Base-by-base conservation (phyloP, 1,140 invertebrate species). In the Caenorhabditis tropicalis region DNA sequence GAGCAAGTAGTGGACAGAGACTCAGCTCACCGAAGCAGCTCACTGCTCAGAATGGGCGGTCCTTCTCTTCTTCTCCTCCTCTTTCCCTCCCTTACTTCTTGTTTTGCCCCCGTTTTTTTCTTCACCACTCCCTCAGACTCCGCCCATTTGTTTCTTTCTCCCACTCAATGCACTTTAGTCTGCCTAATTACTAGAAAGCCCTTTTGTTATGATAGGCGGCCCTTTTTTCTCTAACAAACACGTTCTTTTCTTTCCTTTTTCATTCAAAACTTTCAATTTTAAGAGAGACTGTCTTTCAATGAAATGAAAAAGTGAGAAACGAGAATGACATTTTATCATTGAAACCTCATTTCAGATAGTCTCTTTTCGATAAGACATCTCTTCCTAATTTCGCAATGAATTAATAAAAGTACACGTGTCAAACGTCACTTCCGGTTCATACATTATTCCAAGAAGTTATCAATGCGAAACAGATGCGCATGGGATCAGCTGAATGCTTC, bases 31-130 rank as follows among this genome's bases (percentile, higher is more conserved):
- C 65, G 36, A 21, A 24, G n/a, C 33, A 74, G 65, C 65, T 74
- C 65, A 74, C 65, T 65, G 58, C 58, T 74, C 65, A 74, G n/a
- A 74, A 74, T 43, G 65, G 65, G 65, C 65, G 65, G 65, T 46
- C 65, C 65, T 46, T 74, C 24, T 12, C 39, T 43, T 43, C 39
- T 43, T 43, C 15, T 27, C 49, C 49, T 51, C 15, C 24, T 10
- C 21, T 24, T n/a, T 27, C 12, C 24, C 12, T 56, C 53, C 29
- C 24, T 15, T n/a, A 27, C 53, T 56, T 27, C 53, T 56, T 56
- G 53, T 56, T 56, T 56, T 56, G 9, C 36, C 21, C 36, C n/a
- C 39, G 39, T 43, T 46, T 74, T 74, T 60, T 58, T 58, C n/a
- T 60, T 65, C 58, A 19, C 65, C 33, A 9, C 33, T 74, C 10